Percentiles rank a stretch among this genome's conserved stretches.
These are phyloP conservation scores for Ornithorhynchus anatinus DNA, from an alignment of 2,113 vertebrate genomes.

Conservation along the genomic window DNA sequence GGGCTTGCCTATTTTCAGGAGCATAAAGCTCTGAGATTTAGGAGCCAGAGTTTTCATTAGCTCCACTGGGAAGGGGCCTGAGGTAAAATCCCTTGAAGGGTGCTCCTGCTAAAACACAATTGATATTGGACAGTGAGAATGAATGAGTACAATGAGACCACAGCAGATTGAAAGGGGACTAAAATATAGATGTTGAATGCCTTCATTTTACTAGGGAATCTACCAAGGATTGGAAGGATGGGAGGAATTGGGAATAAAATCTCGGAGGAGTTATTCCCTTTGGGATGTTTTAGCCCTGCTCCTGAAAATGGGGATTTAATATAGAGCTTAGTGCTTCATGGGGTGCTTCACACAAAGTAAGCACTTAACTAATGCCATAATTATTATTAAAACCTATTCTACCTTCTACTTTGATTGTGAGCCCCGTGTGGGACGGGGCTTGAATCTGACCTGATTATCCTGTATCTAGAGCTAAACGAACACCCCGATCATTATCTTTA, in stretches of 20 bases:
- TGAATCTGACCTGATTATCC: no score
- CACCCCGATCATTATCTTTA: no score
- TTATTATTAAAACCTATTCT: no score
- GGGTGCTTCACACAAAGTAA: no score
- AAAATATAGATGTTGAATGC: not conserved
- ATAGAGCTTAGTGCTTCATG: no score
- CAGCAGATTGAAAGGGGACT: not conserved
- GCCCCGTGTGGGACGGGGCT: no score
- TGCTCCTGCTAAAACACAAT: not conserved
- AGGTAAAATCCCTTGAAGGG: not conserved
- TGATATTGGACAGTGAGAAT: not conserved
- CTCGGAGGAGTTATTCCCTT: not conserved
- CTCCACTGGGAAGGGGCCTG: constrained; percentile 27
- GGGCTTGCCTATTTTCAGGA: constrained; percentile 4
- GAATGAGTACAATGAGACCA: not conserved
- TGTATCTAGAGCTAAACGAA: no score
- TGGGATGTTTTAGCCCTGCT: not conserved
- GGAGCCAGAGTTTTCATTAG: constrained; percentile 24
- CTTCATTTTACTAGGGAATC: not conserved
- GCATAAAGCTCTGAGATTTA: constrained; percentile 10
- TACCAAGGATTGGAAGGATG: not conserved
- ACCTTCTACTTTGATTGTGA: no score
- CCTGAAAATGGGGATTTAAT: no score
- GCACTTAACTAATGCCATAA: no score
- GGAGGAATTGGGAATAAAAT: not conserved